A percentile compares a stretch with the other conserved stretches of the same genome.
Evolutionary conservation across 2,113 vertebrate genomes (phyloP).

Genomic region (Rhipidura dahli): DNA sequence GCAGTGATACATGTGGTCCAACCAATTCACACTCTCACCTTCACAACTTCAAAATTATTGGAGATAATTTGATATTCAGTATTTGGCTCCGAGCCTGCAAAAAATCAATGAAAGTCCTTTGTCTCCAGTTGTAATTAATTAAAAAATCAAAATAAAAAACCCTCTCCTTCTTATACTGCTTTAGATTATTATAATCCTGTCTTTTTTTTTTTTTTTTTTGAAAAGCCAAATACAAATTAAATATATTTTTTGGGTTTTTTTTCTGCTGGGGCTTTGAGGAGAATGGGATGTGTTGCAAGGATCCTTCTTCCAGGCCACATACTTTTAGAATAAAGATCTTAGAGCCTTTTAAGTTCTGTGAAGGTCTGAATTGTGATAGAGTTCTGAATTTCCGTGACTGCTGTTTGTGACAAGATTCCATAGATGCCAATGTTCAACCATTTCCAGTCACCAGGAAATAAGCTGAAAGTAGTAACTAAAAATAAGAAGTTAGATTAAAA

Average conservation of each 20-base stretch:
- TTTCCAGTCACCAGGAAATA: not conserved
- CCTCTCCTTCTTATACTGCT: not conserved
- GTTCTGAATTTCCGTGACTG: not conserved
- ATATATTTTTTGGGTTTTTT: not conserved
- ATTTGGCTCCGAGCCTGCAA: not conserved
- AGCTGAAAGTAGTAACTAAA: not conserved
- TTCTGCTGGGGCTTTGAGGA: not conserved
- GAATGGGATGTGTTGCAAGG: not conserved
- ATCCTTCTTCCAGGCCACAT: not conserved
- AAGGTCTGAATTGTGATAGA: not conserved
- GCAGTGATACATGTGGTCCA: slow-evolving; percentile 24
- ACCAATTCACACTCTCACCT: not conserved
- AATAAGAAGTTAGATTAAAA: not conserved
- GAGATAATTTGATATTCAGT: slow-evolving; percentile 13
- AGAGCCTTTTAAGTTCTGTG: not conserved
- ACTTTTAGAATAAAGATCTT: not conserved
- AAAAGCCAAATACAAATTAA: not conserved
- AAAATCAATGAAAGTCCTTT: not conserved
- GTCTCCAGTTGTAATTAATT: not conserved
- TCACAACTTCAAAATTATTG: slow-evolving; percentile 42
- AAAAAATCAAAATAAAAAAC: not conserved
- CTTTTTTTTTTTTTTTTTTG: slow-evolving; percentile 35
- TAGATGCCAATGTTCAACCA: not conserved
- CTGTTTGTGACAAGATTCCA: not conserved
- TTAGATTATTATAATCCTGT: slow-evolving; percentile 17